Base-by-base conservation (phyloP, 2,113 vertebrate species). In the Rhynchomys soricoides region DNA sequence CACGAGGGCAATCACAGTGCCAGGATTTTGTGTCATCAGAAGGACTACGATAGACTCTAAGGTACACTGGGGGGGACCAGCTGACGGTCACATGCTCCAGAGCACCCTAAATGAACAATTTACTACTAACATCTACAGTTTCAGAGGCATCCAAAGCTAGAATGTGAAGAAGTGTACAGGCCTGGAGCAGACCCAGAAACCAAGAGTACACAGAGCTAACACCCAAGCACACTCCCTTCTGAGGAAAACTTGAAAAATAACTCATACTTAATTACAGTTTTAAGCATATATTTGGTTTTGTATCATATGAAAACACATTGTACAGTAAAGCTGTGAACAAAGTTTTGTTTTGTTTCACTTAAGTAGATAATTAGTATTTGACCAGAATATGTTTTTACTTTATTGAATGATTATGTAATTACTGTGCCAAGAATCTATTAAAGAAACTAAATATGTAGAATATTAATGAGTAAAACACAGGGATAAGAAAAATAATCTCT, bases 281-380 rank as follows among this genome's bases (percentile, higher is more conserved):
- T 91, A 95, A 95, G 45, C 59, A 94, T 82, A 89, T 19, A 82
- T 89, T 92, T 97, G 43, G 66, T 92, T 97, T 92, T 92, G 52
- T 68, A 83, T 11, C 77, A 37, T 82, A 93, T 86, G 88, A 94
- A 93, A 95, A 21, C 22, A 21, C 7, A 74, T 90, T 95, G 77
- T 90, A 96, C 82, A 90, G 90, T 91, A 92, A 92, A 90, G 50
- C 89, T 90, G 16, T 86, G 64, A 94, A 94, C 87, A 89, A 86
- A 85, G 71, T 86, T 95, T 86, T 96, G 66, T 92, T 96, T 97
- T 95, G 92, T 92, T 97, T 96, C 75, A n/a, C 82, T 93, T 97
- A 95, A 93, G 59, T 86, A 97, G 87, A 94, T 97, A 95, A 95
- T 97, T 95, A 95, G 88, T 92, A 97, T 96, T 97, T 96, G 97